phyloP scores from a whole-genome alignment of 2,888 invertebrate genomes.

The Ophion ellenae region DNA sequence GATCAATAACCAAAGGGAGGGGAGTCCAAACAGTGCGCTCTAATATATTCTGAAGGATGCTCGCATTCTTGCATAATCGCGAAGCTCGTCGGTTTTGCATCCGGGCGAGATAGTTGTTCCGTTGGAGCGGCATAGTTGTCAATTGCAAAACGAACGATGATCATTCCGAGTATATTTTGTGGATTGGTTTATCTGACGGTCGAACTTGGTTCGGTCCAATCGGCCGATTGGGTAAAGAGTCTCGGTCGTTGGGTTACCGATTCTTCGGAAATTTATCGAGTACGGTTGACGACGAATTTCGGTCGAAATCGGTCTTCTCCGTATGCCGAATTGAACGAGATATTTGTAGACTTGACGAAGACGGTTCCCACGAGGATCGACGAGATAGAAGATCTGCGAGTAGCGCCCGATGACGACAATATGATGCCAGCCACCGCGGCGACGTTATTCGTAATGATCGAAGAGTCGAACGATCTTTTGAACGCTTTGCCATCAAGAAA shows the following conservation, averaged over 20 bases:
- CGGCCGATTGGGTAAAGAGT: constrained; percentile 9
- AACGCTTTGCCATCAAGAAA: not conserved
- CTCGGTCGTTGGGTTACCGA: not conserved
- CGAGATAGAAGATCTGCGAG: not conserved
- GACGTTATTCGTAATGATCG: constrained; percentile 36
- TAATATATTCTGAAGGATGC: too few relatives aligned
- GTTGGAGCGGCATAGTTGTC: too few relatives aligned
- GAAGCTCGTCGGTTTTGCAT: too few relatives aligned
- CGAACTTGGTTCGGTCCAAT: not conserved
- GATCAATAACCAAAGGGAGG: too few relatives aligned
- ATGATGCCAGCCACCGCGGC: not conserved
- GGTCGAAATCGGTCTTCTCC: not conserved
- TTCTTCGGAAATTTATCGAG: not conserved
- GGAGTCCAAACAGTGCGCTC: too few relatives aligned
- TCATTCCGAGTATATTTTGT: not conserved
- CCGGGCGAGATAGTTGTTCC: too few relatives aligned
- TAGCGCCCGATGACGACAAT: not conserved
- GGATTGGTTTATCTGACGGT: not conserved
- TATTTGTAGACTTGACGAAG: not conserved
- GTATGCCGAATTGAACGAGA: not conserved
- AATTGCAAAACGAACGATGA: not conserved
- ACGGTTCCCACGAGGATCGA: not conserved
- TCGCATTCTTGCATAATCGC: too few relatives aligned
- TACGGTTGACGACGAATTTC: not conserved
- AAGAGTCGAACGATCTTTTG: not conserved